Percentiles rank a stretch among this genome's conserved stretches.
These are phyloP conservation scores for Eupithecia abbreviata DNA, from an alignment of 2,888 invertebrate genomes.

Conservation along the genomic window DNA sequence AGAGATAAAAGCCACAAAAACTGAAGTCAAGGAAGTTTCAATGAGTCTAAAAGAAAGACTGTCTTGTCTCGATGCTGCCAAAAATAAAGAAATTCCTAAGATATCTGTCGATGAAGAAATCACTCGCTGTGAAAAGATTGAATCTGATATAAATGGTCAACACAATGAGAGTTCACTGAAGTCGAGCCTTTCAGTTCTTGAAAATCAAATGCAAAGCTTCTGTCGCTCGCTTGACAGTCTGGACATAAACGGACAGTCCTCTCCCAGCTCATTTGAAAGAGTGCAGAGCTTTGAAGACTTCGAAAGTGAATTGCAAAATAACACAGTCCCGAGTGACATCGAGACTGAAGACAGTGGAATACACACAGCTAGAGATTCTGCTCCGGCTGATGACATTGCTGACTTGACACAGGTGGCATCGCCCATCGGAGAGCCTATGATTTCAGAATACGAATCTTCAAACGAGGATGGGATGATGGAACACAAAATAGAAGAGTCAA, in stretches of 20 bases:
- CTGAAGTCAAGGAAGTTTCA: slow-evolving; percentile 78
- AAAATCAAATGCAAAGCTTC: slow-evolving; percentile 84
- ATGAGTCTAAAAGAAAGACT: slow-evolving; percentile 82
- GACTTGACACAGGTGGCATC: slow-evolving; percentile 82
- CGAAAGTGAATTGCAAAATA: slow-evolving; percentile 84
- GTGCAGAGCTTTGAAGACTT: slow-evolving; percentile 87
- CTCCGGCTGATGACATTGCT: slow-evolving; percentile 89
- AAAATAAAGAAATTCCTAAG: slow-evolving; percentile 78
- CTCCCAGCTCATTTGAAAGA: slow-evolving; percentile 84
- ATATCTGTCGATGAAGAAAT: slow-evolving; percentile 73
- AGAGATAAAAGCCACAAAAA: slow-evolving; percentile 67
- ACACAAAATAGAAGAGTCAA: slow-evolving; percentile 63
- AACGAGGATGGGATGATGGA: slow-evolving; percentile 72
- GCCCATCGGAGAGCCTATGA: slow-evolving; percentile 75
- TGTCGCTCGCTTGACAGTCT: slow-evolving; percentile 87
- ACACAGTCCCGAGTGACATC: slow-evolving; percentile 84
- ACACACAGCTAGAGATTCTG: slow-evolving; percentile 91
- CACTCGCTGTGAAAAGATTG: slow-evolving; percentile 58
- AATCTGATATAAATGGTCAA: slow-evolving; percentile 60
- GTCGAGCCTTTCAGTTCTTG: slow-evolving; percentile 73
- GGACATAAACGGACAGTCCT: slow-evolving; percentile 83
- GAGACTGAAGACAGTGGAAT: slow-evolving; percentile 92
- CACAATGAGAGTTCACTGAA: slow-evolving; percentile 67
- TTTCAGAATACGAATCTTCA: slow-evolving; percentile 77
- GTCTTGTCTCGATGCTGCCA: slow-evolving; percentile 78